Conservation (phyloP, 2,888 invertebrate genomes). For the Drosophila flavopinicola region DNA sequence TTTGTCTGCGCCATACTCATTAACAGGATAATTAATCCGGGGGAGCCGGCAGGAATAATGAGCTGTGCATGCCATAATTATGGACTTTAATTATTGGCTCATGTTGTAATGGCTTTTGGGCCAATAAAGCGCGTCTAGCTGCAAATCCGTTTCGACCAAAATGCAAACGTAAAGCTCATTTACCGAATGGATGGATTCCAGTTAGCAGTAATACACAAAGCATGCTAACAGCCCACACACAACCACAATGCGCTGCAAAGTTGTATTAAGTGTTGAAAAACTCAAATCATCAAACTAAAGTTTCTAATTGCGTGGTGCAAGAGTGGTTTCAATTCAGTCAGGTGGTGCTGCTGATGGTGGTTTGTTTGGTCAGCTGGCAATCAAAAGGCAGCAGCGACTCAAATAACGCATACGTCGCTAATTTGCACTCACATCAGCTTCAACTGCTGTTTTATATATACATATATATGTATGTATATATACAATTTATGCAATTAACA, state of each 20-base stretch:
- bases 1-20: slow-evolving; percentile 6
- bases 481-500: slow-evolving; percentile 43
- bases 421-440: slow-evolving; percentile 28
- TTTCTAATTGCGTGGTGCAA: slow-evolving; percentile 47
- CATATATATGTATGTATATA: too few species aligned
- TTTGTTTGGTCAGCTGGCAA: slow-evolving; percentile 28
- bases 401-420: slow-evolving; percentile 31
- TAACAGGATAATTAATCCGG: slow-evolving; percentile 27
- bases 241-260: slow-evolving; percentile 2
- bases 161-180: slow-evolving; percentile 29
- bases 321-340: background rate
- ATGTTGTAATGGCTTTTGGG: slow-evolving; percentile 23
- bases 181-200: slow-evolving; percentile 11
- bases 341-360: background rate
- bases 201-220: slow-evolving; percentile 7
- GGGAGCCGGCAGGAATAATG: slow-evolving; percentile 13
- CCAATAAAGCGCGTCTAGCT: slow-evolving; percentile 6
- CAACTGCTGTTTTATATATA: background rate
- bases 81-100: slow-evolving; percentile 16
- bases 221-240: background rate
- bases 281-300: slow-evolving; percentile 38
- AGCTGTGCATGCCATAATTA: slow-evolving; percentile 21
- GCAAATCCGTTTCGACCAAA: slow-evolving; percentile 12
- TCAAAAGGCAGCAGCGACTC: slow-evolving; percentile 24
- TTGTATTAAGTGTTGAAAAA: slow-evolving; percentile 22